A percentile compares a stretch with the other conserved stretches of the same genome.
phyloP scores from a whole-genome alignment of 2,888 invertebrate species.

The Eupithecia vulgata region DNA sequence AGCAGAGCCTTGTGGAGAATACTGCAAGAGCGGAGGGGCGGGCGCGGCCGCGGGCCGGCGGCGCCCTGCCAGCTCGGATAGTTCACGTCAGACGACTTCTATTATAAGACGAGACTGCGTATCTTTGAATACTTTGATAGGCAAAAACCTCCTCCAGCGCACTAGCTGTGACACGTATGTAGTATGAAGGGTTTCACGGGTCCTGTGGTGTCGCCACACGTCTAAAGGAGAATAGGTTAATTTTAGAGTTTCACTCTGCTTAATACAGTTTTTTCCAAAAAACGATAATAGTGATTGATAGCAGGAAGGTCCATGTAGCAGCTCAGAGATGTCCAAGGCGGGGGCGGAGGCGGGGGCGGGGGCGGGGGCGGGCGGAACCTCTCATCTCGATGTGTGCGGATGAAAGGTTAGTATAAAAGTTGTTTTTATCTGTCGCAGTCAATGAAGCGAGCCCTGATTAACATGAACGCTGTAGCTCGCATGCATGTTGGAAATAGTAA shows the following conservation, averaged over 20 bases:
- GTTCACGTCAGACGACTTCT: background rate
- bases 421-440: conserved; percentile 56
- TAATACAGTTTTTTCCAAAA: background rate
- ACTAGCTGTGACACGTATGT: background rate
- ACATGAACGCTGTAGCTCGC: conserved; percentile 18
- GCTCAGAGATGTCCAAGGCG: background rate
- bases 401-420: conserved; percentile 73
- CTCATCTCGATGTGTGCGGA: conserved; percentile 76
- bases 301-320: background rate
- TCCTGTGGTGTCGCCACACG: background rate
- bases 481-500: conserved; percentile 38
- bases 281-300: background rate
- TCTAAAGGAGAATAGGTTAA: background rate
- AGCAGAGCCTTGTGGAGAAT: background rate
- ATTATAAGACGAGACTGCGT: background rate
- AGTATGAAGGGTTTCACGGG: background rate
- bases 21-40: background rate
- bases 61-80: background rate
- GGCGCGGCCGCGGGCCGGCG: background rate
- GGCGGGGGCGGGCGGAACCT: conserved; percentile 40
- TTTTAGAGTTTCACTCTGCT: background rate
- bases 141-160: background rate
- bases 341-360: background rate
- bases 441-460: conserved; percentile 34
- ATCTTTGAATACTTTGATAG: background rate